These are phyloP conservation scores for Cyphomyrus discorhynchus DNA, from an alignment of 2,113 vertebrate genomes.

Conservation along the genomic window DNA sequence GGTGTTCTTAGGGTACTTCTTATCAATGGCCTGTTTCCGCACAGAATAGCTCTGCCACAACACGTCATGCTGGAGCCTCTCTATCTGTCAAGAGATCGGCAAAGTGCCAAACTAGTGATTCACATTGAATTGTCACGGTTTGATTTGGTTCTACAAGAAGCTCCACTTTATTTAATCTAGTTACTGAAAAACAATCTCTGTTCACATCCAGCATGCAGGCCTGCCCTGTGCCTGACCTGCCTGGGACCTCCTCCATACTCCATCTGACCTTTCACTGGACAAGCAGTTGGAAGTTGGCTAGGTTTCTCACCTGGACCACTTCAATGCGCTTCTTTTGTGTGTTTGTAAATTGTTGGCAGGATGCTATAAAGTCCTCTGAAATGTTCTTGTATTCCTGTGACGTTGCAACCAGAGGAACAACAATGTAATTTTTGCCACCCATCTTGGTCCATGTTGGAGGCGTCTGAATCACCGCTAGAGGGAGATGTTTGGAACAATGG, in stretches of 20 bases:
- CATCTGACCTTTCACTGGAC: neutral
- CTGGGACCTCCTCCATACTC: neutral
- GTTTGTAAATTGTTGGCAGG: neutral
- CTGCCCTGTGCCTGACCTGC: neutral
- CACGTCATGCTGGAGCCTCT: conserved; percentile 41
- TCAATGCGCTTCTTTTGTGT: conserved; percentile 2
- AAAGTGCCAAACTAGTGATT: neutral
- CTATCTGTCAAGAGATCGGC: conserved; percentile 31
- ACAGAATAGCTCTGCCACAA: conserved; percentile 47
- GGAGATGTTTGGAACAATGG: neutral
- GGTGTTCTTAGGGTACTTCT: conserved; percentile 38
- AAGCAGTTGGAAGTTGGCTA: neutral
- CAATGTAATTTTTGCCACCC: conserved; percentile 26
- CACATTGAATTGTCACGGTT: neutral
- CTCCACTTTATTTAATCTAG: neutral
- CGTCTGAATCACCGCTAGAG: conserved; percentile 37
- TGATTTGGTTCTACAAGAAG: neutral
- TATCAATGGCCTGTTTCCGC: conserved; percentile 39
- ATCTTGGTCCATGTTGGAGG: conserved; percentile 44
- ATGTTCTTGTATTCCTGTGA: conserved; percentile 41
- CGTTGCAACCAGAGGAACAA: conserved; percentile 15
- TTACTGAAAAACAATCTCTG: neutral
- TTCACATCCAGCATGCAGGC: neutral
- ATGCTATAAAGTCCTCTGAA: conserved; percentile 28
- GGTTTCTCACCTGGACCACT: conserved; percentile 38